phyloP scores from a whole-genome alignment of 2,113 vertebrate species.

The Pygoscelis antarcticus region DNA sequence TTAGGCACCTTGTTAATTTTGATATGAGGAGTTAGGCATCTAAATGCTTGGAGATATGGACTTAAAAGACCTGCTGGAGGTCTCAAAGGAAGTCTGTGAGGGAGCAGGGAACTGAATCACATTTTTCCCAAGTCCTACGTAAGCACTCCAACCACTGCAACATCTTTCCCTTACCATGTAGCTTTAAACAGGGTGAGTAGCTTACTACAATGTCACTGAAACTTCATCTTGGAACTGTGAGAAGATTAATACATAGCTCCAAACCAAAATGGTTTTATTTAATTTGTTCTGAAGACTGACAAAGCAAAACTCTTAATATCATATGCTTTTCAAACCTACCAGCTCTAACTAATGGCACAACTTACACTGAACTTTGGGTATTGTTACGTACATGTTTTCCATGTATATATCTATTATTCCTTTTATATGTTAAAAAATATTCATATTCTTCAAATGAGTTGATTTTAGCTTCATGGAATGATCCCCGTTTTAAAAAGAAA shows the following conservation, averaged over 20 bases:
- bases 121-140: not conserved
- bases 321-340: not conserved
- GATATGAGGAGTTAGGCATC: not conserved
- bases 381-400: not conserved
- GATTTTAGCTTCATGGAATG: not conserved
- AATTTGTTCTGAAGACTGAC: not conserved
- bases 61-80: not conserved
- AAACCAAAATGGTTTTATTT: not conserved
- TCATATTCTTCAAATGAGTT: not conserved
- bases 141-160: not conserved
- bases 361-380: not conserved
- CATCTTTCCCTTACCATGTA: not conserved
- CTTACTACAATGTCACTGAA: not conserved
- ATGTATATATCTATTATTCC: not conserved
- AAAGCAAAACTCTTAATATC: not conserved
- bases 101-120: not conserved
- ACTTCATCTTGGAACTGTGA: not conserved
- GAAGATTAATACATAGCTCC: not conserved
- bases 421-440: not conserved
- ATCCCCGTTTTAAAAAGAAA: not conserved
- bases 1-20: not conserved
- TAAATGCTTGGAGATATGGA: not conserved
- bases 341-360: not conserved
- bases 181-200: not conserved
- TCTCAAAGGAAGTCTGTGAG: not conserved